A percentile compares a stretch with the other conserved stretches of the same genome.
Conservation (phyloP, 2,888 invertebrate genomes). For the Drosophila acutilabella region DNA sequence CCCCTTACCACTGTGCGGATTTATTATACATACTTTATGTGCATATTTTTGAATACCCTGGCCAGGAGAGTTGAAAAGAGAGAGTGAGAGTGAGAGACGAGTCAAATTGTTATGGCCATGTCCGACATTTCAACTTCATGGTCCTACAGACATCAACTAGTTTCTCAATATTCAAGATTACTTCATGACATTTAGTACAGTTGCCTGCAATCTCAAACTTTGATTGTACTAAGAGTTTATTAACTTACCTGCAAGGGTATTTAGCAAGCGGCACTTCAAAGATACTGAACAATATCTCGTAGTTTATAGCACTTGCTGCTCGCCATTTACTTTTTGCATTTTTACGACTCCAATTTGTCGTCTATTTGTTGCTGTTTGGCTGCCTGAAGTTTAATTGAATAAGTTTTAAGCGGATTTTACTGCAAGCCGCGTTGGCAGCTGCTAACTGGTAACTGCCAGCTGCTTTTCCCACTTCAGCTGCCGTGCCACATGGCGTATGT, state of each 20-base stretch:
- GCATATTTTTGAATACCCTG: slow-evolving; percentile 66
- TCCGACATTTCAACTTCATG: slow-evolving; percentile 6
- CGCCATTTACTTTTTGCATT: slow-evolving; percentile 72
- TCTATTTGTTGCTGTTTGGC: slow-evolving; percentile 50
- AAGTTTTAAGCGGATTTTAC: slow-evolving; percentile 78
- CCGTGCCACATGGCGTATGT: slow-evolving; percentile 54
- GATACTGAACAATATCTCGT: slow-evolving; percentile 19
- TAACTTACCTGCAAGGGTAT: slow-evolving; percentile 31
- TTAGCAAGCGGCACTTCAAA: not conserved
- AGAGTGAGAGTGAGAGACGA: not conserved
- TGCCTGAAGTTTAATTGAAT: slow-evolving; percentile 74
- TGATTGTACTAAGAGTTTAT: slow-evolving; percentile 1
- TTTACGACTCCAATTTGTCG: slow-evolving; percentile 72
- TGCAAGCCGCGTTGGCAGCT: slow-evolving; percentile 31
- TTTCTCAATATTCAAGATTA: slow-evolving; percentile 8
- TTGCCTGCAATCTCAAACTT: not conserved
- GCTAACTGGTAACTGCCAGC: slow-evolving; percentile 29
- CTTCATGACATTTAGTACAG: not conserved
- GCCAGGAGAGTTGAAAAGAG: not conserved
- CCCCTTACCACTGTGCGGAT: slow-evolving; percentile 30
- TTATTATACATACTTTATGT: slow-evolving; percentile 72
- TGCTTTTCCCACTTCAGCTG: slow-evolving; percentile 3
- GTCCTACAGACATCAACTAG: not conserved
- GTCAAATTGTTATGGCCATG: slow-evolving; percentile 10
- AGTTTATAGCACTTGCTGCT: slow-evolving; percentile 53